phyloP scores from a whole-genome alignment of 1,140 invertebrate species.

The Orius insidiosus region DNA sequence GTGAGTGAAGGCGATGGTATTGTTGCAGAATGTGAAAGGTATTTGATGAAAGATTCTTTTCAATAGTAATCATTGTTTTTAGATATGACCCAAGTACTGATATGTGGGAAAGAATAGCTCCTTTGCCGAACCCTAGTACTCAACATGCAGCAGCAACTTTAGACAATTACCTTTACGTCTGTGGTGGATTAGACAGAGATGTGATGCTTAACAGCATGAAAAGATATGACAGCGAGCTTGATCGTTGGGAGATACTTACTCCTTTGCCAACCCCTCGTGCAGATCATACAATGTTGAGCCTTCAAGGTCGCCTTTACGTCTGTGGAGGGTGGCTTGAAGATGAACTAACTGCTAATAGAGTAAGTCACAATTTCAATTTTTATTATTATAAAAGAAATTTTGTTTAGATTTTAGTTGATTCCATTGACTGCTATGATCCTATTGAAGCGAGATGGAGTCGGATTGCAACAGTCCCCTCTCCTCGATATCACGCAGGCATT shows the following conservation, averaged over 20 bases:
- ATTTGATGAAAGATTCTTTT: background rate
- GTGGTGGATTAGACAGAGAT: slow-evolving; percentile 41
- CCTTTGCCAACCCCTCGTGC: slow-evolving; percentile 43
- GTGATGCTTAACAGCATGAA: slow-evolving; percentile 36
- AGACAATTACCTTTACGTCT: slow-evolving; percentile 33
- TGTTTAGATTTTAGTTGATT: slow-evolving; percentile 40
- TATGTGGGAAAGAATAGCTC: slow-evolving; percentile 38
- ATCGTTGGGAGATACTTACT: slow-evolving; percentile 36
- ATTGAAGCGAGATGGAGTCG: slow-evolving; percentile 38
- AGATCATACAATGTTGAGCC: slow-evolving; percentile 47
- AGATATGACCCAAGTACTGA: slow-evolving; percentile 41
- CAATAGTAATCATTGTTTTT: background rate
- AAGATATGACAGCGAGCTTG: slow-evolving; percentile 34
- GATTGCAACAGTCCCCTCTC: slow-evolving; percentile 42
- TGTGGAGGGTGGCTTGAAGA: slow-evolving; percentile 55
- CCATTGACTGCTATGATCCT: slow-evolving; percentile 41
- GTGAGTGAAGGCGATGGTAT: slow-evolving; percentile 30
- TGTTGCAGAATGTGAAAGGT: slow-evolving; percentile 14
- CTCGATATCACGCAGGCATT: slow-evolving; percentile 49
- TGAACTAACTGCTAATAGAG: slow-evolving; percentile 31
- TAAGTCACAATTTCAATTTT: too few species aligned
- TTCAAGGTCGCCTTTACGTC: slow-evolving; percentile 41
- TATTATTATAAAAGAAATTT: too few species aligned
- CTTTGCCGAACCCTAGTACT: slow-evolving; percentile 37
- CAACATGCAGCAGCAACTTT: slow-evolving; percentile 48